Conservation (phyloP, 1,140 invertebrate species). For the Drosophila sproati region DNA sequence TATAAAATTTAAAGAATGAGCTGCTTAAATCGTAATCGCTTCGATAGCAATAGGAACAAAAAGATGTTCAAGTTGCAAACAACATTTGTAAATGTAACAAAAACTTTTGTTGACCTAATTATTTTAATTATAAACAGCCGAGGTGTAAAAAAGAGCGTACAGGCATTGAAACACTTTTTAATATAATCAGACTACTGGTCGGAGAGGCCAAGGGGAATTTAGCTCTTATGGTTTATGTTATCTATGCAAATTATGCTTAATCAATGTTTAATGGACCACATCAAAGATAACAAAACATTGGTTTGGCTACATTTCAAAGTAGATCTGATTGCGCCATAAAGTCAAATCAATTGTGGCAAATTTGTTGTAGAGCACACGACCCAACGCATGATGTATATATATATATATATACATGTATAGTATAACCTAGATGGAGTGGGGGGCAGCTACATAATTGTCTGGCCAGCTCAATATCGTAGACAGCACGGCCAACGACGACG, state of each 20-base stretch:
- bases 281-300: slow-evolving; percentile 14
- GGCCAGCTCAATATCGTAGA: slow-evolving; percentile 43
- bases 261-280: slow-evolving; percentile 11
- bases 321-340: slow-evolving; percentile 31
- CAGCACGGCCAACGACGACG: slow-evolving; percentile 8
- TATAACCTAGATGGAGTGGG: slow-evolving; percentile 22
- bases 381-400: not conserved
- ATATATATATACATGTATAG: slow-evolving; percentile 3
- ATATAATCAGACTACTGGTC: not conserved
- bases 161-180: not conserved
- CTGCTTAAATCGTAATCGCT: slow-evolving; percentile 37
- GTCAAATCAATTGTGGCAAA: slow-evolving; percentile 12
- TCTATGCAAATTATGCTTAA: not conserved
- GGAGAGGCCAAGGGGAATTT: not conserved
- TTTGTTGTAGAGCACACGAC: slow-evolving; percentile 26
- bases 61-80: slow-evolving; percentile 36
- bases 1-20: slow-evolving; percentile 22
- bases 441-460: slow-evolving; percentile 5
- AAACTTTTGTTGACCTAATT: slow-evolving; percentile 56
- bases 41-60: slow-evolving; percentile 13
- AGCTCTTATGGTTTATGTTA: not conserved
- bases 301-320: not conserved
- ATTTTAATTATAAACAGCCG: slow-evolving; percentile 51
- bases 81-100: slow-evolving; percentile 38
- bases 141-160: slow-evolving; percentile 7